These are phyloP conservation scores for Clarias batrachus DNA, from an alignment of 2,113 vertebrate genomes.

Conservation along the genomic window DNA sequence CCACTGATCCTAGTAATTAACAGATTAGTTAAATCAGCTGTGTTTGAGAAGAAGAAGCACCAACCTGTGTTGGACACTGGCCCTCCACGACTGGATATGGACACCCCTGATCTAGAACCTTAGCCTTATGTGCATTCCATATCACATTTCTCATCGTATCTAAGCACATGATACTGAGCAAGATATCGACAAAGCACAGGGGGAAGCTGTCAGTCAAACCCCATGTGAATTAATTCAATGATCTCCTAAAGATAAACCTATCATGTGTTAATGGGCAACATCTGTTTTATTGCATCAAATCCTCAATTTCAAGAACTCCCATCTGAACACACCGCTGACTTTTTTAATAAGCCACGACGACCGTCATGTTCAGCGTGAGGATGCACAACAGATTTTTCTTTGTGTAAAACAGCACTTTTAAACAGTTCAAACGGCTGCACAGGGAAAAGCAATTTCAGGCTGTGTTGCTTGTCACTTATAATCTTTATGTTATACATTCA, in stretches of 20 bases:
- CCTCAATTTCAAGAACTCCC: background rate
- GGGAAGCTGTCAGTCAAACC: constrained; percentile 19
- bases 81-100: no score
- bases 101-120: no score
- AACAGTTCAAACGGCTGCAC: background rate
- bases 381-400: background rate
- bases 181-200: background rate
- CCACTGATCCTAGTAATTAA: no score
- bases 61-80: no score
- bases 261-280: background rate
- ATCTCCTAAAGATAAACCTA: background rate
- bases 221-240: background rate
- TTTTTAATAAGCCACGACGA: background rate
- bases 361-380: background rate
- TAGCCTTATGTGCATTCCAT: background rate
- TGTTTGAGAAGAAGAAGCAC: no score
- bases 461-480: background rate
- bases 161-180: background rate
- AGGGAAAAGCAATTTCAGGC: constrained; percentile 3
- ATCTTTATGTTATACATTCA: constrained; percentile 37
- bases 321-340: background rate
- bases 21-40: no score
- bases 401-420: background rate
- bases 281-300: background rate
- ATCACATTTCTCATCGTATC: background rate